A percentile compares a stretch with the other conserved stretches of the same genome.
Evolutionary conservation across 2,113 vertebrate genomes (phyloP).

Genomic region (Mesoclemmys tuberculata): DNA sequence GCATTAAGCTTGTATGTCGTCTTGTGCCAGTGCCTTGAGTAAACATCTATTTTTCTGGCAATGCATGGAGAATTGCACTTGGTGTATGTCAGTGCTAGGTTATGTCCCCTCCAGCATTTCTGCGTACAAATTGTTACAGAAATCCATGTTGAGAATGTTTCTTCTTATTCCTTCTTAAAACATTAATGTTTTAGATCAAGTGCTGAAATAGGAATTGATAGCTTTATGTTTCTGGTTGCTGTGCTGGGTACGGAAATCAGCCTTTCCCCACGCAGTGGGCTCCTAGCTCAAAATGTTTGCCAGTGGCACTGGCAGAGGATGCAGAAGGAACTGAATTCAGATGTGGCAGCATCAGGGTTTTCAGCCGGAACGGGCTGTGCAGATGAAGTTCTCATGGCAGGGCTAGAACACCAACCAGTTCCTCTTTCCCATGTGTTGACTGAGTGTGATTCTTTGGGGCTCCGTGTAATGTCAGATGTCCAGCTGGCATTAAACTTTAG

Average conservation of each 20-base stretch:
- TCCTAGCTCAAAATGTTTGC: fast-evolving
- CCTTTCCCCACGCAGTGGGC: neutral
- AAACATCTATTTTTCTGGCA: neutral
- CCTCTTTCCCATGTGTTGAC: fast-evolving
- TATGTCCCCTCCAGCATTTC: neutral
- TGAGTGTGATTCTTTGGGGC: neutral
- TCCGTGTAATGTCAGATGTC: neutral
- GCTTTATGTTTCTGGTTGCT: neutral
- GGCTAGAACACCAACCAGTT: neutral
- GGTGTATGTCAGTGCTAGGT: neutral
- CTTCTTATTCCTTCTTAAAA: neutral
- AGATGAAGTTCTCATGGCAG: neutral
- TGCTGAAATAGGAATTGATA: neutral
- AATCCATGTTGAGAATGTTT: fast-evolving
- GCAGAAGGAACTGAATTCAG: neutral
- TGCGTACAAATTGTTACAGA: neutral
- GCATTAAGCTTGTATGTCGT: neutral
- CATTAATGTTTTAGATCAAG: neutral
- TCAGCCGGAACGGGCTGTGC: neutral
- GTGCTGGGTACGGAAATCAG: neutral
- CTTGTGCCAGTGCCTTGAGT: neutral
- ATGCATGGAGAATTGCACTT: neutral
- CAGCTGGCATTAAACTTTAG: neutral
- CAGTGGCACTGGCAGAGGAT: neutral
- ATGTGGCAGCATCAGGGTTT: neutral